These are phyloP conservation scores for Phalacrocorax brasilianus DNA, from an alignment of 2,113 vertebrate species.

Conservation along the genomic window DNA sequence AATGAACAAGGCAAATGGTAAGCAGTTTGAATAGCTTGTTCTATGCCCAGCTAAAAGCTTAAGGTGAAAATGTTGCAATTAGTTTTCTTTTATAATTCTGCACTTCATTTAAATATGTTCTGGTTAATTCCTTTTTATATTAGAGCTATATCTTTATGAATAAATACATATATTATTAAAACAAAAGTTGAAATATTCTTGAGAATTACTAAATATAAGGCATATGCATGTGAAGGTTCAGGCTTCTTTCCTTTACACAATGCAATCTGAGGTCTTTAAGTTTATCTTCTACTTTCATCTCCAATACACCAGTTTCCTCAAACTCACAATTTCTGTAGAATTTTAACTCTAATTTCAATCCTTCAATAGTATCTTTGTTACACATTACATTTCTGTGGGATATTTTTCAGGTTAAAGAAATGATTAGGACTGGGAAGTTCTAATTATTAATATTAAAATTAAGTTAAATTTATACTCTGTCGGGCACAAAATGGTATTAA, in stretches of 20 bases:
- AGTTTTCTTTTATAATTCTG: not conserved
- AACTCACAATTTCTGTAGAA: not conserved
- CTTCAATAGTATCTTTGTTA: not conserved
- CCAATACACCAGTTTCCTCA: not conserved
- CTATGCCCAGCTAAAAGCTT: not conserved
- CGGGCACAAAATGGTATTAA: too few relatives aligned
- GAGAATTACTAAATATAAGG: too few relatives aligned
- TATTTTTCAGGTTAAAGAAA: not conserved
- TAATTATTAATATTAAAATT: not conserved
- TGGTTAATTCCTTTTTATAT: not conserved
- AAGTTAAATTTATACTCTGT: not conserved
- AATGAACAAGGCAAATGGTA: slow-evolving; percentile 89
- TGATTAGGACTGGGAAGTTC: not conserved
- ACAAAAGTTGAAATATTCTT: not conserved
- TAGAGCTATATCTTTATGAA: not conserved
- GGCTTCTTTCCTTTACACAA: not conserved
- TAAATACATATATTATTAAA: not conserved
- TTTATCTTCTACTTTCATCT: not conserved
- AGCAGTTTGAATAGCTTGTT: slow-evolving; percentile 39
- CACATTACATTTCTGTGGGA: not conserved
- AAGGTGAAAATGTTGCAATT: not conserved
- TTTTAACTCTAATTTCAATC: not conserved
- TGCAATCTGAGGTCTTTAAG: not conserved
- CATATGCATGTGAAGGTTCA: not conserved
- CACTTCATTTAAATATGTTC: not conserved